Conservation (phyloP, 1,140 invertebrate genomes). For the Bombus soroeensis region DNA sequence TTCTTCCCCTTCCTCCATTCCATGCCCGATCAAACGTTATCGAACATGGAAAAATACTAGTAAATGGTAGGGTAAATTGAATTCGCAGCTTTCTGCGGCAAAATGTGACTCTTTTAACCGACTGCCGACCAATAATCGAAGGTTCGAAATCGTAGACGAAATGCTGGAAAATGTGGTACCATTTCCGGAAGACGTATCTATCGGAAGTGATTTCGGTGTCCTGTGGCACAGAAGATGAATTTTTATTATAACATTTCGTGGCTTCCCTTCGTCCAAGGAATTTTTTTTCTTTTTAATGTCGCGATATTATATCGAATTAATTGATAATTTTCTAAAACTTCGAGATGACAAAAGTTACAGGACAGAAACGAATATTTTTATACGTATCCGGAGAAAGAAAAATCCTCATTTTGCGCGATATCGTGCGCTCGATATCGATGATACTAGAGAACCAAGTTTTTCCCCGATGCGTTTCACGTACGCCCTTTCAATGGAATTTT, state of each 20-base stretch:
- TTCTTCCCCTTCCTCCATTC: rapidly evolving
- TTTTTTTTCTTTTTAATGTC: not conserved
- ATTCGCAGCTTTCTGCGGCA: not conserved
- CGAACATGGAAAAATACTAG: too few species aligned
- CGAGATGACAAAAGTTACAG: too few species aligned
- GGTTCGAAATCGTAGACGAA: not conserved
- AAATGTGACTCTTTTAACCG: not conserved
- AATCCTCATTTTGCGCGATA: not conserved
- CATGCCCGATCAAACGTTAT: too few species aligned
- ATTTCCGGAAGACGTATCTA: too few species aligned
- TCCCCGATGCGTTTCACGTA: too few species aligned
- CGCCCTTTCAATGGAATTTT: not conserved
- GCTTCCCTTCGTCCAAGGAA: not conserved
- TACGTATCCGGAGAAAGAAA: not conserved
- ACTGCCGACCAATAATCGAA: not conserved
- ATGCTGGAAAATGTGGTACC: not conserved
- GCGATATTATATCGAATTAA: not conserved
- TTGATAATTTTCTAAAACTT: not conserved
- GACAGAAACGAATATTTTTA: not conserved
- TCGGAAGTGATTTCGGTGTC: too few species aligned
- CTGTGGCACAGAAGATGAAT: too few species aligned
- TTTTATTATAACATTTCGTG: not conserved
- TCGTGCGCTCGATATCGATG: not conserved
- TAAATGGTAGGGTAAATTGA: not conserved
- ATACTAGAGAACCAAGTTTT: not conserved